A percentile compares a stretch with the other conserved stretches of the same genome.
Evolutionary conservation across 2,797 vertebrate species (phyloP).

Genomic region (Lagothrix lagotricha): DNA sequence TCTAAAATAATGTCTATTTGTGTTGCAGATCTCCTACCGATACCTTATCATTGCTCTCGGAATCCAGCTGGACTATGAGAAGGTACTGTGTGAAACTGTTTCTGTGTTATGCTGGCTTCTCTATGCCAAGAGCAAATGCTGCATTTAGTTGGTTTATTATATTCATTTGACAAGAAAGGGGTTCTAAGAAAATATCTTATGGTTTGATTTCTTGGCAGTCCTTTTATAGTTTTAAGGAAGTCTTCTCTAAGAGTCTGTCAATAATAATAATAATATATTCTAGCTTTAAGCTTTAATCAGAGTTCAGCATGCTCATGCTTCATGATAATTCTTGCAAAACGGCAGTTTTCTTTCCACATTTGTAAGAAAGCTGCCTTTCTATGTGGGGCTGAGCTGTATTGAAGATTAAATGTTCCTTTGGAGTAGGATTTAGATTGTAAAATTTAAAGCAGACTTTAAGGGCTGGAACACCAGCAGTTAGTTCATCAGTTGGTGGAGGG

Average conservation of each 20-base stretch:
- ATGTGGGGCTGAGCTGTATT: not conserved
- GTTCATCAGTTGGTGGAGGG: not conserved
- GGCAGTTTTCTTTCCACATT: not conserved
- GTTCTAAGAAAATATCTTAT: not conserved
- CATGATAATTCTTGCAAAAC: not conserved
- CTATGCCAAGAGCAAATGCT: not conserved
- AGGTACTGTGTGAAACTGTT: slow-evolving; percentile 86
- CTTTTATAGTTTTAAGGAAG: slow-evolving; percentile 16
- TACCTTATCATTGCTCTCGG: slow-evolving; percentile 98
- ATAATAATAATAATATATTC: not conserved
- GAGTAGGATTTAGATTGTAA: not conserved
- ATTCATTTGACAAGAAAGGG: slow-evolving; percentile 41
- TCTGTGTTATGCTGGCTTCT: slow-evolving; percentile 13
- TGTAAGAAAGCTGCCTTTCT: not conserved
- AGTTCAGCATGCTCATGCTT: not conserved
- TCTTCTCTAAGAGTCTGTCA: not conserved
- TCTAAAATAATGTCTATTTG: slow-evolving; percentile 56
- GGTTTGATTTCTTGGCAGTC: slow-evolving; percentile 13
- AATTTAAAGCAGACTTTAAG: not conserved
- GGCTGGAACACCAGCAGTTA: not conserved
- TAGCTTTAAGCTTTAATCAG: slow-evolving; percentile 37
- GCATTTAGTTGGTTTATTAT: not conserved
- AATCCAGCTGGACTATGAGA: slow-evolving; percentile 94
- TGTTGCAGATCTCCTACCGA: slow-evolving; percentile 93
- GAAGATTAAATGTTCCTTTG: slow-evolving; percentile 18